A percentile compares a stretch with the other conserved stretches of the same genome.
Conservation (phyloP, 2,113 vertebrate species). For the Neotragus pygmaeus region DNA sequence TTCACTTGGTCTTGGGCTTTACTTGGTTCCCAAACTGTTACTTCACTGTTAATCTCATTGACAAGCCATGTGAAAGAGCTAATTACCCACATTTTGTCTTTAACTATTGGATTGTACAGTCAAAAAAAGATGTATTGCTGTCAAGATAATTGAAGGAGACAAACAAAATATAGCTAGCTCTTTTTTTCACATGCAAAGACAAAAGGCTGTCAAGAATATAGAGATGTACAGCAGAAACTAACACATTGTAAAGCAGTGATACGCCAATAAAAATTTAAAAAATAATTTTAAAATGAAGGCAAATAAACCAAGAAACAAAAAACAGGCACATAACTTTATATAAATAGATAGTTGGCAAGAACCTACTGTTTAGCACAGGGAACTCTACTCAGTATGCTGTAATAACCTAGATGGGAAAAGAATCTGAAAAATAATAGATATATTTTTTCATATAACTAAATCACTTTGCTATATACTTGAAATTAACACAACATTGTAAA, state of each 20-base stretch:
- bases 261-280: not conserved
- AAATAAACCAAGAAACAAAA: not conserved
- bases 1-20: not conserved
- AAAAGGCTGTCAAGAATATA: conserved; percentile 23
- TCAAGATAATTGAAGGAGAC: conserved; percentile 40
- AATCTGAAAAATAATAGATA: not conserved
- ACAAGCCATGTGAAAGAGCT: conserved; percentile 25
- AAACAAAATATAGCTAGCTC: conserved; percentile 37
- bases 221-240: not conserved
- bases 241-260: not conserved
- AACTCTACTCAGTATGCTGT: not conserved
- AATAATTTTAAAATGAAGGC: not conserved
- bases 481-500: not conserved
- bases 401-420: not conserved
- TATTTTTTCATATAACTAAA: not conserved
- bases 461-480: not conserved
- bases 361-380: not conserved
- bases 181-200: conserved; percentile 17
- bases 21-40: conserved; percentile 33
- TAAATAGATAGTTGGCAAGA: not conserved
- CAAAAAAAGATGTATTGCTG: not conserved
- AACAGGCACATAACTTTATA: not conserved
- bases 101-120: not conserved
- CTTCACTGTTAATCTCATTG: conserved; percentile 14
- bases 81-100: conserved; percentile 57